Conservation (phyloP, 2,113 vertebrate species). For the Xyliphius kryptos region DNA sequence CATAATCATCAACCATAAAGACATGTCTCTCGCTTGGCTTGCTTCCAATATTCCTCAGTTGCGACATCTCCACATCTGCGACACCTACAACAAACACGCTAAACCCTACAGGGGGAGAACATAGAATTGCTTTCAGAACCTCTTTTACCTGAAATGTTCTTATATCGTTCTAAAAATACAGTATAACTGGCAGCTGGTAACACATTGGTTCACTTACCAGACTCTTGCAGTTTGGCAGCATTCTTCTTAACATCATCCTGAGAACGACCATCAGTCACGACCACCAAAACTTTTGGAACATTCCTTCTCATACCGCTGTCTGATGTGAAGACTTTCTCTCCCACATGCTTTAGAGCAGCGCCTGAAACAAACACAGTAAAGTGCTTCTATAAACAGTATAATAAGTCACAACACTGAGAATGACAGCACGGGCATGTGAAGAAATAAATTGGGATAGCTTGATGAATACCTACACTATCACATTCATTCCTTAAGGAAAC, state of each 20-base stretch:
- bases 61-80: constrained; percentile 85
- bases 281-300: constrained; percentile 93
- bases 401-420: too few relatives aligned
- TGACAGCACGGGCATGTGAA: too few relatives aligned
- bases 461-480: too few relatives aligned
- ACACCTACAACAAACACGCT: constrained; percentile 97
- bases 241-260: constrained; percentile 96
- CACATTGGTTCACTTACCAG: constrained; percentile 73
- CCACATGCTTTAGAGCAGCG: constrained; percentile 82
- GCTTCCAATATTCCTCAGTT: constrained; percentile 88
- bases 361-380: too few relatives aligned
- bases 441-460: too few relatives aligned
- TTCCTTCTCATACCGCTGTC: constrained; percentile 90
- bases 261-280: constrained; percentile 93
- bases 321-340: constrained; percentile 86
- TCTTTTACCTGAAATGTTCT: too few relatives aligned
- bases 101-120: constrained; percentile 69
- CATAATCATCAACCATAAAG: constrained; percentile 93
- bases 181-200: too few relatives aligned
- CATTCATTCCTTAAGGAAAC: too few relatives aligned
- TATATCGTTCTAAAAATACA: too few relatives aligned
- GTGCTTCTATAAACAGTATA: too few relatives aligned
- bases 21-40: constrained; percentile 95
- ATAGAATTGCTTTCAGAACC: constrained; percentile 3
- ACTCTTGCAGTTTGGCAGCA: constrained; percentile 81